Percentiles rank a stretch among this genome's conserved stretches.
These are phyloP conservation scores for Micromesistius poutassou DNA, from an alignment of 2,797 vertebrate genomes.

Conservation along the genomic window DNA sequence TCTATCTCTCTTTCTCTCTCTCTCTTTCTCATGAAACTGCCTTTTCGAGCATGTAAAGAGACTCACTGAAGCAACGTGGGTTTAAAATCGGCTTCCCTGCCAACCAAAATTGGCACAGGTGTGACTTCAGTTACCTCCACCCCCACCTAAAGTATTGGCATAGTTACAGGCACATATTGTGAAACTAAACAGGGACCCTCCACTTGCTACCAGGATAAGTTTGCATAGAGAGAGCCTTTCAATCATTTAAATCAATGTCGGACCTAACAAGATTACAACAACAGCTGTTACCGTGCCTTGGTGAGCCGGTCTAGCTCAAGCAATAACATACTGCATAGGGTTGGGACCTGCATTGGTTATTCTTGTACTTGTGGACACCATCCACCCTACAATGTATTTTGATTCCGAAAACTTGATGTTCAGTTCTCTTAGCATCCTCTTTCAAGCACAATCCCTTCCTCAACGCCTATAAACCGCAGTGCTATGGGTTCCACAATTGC, in stretches of 20 bases:
- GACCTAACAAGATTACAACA: conserved; percentile 45
- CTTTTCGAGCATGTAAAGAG: not conserved
- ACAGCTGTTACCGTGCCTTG: conserved; percentile 48
- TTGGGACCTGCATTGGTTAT: conserved; percentile 52
- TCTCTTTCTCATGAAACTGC: not conserved
- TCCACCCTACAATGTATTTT: not conserved
- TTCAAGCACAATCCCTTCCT: conserved; percentile 32
- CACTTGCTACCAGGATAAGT: not conserved
- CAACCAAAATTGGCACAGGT: not conserved
- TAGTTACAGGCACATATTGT: not conserved
- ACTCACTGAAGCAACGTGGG: not conserved
- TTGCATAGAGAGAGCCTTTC: conserved; percentile 15
- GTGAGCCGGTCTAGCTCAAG: conserved; percentile 31
- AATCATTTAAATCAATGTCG: conserved; percentile 25
- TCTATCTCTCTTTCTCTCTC: not conserved
- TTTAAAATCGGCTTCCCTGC: not conserved
- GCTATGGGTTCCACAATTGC: conserved; percentile 38
- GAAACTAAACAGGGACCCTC: not conserved
- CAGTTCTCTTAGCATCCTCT: conserved; percentile 43
- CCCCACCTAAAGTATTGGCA: not conserved
- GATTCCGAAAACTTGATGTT: conserved; percentile 37
- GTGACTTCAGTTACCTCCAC: not conserved
- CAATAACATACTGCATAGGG: conserved; percentile 52
- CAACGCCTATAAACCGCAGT: conserved; percentile 37
- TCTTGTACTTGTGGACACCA: conserved; percentile 41